phyloP scores from a whole-genome alignment of 2,888 invertebrate species.

The Pollenia griseotomentosa region DNA sequence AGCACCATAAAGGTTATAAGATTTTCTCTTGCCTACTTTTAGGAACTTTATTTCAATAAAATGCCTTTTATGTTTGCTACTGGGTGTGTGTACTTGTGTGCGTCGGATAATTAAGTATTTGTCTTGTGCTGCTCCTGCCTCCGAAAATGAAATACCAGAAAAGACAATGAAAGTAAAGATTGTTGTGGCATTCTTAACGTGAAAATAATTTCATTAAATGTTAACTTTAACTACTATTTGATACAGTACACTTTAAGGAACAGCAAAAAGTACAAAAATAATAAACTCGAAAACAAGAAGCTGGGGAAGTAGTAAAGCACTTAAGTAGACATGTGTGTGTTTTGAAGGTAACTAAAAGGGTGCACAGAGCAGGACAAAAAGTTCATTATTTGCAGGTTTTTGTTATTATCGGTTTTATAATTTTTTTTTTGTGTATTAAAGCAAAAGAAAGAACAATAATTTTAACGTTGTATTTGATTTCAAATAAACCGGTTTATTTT shows the following conservation, averaged over 20 bases:
- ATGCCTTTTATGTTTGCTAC: background rate
- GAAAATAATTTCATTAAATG: slow-evolving; percentile 59
- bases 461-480: background rate
- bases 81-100: background rate
- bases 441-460: too few relatives aligned
- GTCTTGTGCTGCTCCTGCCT: background rate
- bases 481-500: background rate
- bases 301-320: too few relatives aligned
- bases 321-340: too few relatives aligned
- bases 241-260: slow-evolving; percentile 27
- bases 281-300: too few relatives aligned
- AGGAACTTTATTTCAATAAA: slow-evolving; percentile 35
- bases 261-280: background rate
- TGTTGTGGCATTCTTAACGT: slow-evolving; percentile 14
- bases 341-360: too few relatives aligned
- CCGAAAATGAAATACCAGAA: background rate
- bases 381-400: background rate
- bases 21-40: slow-evolving; percentile 7
- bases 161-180: background rate
- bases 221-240: slow-evolving; percentile 32
- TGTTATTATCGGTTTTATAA: background rate
- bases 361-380: too few relatives aligned
- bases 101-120: background rate
- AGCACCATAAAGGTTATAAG: background rate
- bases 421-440: background rate